These are phyloP conservation scores for Aricia agestis DNA, from an alignment of 1,140 invertebrate species.

Conservation along the genomic window DNA sequence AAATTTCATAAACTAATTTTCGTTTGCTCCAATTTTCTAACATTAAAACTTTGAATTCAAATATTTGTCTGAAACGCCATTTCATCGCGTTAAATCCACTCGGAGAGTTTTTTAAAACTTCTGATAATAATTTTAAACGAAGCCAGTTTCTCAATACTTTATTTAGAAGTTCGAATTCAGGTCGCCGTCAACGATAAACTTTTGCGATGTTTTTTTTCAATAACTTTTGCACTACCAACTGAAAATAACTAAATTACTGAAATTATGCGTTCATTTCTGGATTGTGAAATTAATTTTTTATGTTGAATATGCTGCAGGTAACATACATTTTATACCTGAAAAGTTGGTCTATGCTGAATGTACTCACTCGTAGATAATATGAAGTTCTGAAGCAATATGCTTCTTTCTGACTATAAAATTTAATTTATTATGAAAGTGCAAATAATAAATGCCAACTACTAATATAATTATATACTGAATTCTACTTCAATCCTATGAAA, in stretches of 20 bases:
- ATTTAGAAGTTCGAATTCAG: neutral
- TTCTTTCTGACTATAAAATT: no score
- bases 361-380: no score
- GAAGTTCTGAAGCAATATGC: no score
- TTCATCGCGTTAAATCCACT: neutral
- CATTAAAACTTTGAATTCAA: neutral
- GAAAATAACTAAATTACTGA: neutral
- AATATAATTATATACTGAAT: no score
- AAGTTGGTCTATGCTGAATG: no score
- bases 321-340: neutral
- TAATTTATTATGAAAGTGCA: no score
- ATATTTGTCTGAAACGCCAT: neutral
- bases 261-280: no score
- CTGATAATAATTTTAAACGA: constrained; percentile 3
- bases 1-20: neutral
- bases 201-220: neutral
- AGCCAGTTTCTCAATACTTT: neutral
- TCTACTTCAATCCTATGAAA: no score
- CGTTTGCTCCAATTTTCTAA: neutral
- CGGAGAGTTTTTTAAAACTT: neutral
- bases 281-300: neutral
- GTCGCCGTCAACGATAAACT: neutral
- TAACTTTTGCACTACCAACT: neutral
- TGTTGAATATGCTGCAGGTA: neutral
- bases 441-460: no score